Conservation (phyloP, 2,113 vertebrate genomes). For the Notothenia rossii region DNA sequence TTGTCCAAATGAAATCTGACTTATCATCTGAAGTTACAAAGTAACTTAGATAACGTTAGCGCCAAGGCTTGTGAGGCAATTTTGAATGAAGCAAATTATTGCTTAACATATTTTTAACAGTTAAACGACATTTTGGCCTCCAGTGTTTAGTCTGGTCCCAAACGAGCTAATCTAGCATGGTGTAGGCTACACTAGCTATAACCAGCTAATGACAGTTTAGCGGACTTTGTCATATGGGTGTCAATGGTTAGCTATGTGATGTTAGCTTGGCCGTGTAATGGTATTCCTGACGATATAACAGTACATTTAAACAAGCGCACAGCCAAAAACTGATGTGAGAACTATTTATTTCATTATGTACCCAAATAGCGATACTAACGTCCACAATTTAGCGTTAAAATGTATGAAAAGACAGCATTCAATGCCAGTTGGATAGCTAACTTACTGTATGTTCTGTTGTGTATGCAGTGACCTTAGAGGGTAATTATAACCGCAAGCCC, state of each 20-base stretch:
- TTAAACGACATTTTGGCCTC: constrained; percentile 10
- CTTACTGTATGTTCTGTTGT: constrained; percentile 29
- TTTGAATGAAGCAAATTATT: constrained; percentile 20
- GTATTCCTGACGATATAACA: constrained; percentile 14
- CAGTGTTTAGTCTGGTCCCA: constrained; percentile 34
- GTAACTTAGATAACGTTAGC: constrained; percentile 3
- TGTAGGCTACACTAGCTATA: constrained; percentile 25
- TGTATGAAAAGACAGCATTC: neutral
- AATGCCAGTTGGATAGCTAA: neutral
- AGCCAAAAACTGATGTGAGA: neutral
- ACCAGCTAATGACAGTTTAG: constrained; percentile 61
- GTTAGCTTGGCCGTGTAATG: constrained; percentile 34
- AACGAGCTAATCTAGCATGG: constrained; percentile 42
- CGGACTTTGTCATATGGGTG: constrained; percentile 50
- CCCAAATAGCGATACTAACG: neutral
- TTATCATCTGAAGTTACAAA: constrained; percentile 38
- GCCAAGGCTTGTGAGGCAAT: constrained; percentile 9
- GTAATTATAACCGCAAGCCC: constrained; percentile 20
- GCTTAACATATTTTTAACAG: neutral
- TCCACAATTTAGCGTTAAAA: neutral
- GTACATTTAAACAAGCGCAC: neutral
- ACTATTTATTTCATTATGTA: neutral
- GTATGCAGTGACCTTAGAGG: constrained; percentile 22
- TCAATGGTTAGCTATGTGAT: constrained; percentile 28
- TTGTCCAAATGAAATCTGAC: constrained; percentile 14